Evolutionary conservation across 2,797 vertebrate species (phyloP).

Genomic region (Sebastes itinus): DNA sequence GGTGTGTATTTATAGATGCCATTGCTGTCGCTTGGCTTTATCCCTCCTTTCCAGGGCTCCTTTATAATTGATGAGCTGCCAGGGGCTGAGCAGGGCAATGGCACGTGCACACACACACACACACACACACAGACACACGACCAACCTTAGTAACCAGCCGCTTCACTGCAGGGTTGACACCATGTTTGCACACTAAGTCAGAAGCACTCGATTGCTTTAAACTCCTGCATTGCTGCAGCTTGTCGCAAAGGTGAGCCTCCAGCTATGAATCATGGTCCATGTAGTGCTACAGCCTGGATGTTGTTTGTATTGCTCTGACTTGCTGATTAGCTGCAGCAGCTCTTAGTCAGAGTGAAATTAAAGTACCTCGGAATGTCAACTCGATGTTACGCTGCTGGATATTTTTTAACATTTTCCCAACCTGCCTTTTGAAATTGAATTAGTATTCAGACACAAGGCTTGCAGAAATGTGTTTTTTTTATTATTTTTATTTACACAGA

Average conservation of each 20-base stretch:
- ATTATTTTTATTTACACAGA: conserved; percentile 20
- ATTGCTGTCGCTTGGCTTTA: conserved; percentile 62
- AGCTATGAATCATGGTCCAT: conserved; percentile 51
- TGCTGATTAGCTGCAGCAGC: conserved; percentile 23
- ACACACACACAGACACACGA: conserved; percentile 35
- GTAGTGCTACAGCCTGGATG: conserved; percentile 22
- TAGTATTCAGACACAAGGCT: conserved; percentile 16
- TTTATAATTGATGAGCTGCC: conserved; percentile 81
- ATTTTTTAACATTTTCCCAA: conserved; percentile 1
- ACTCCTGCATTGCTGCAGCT: conserved; percentile 15
- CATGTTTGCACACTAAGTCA: conserved; percentile 36
- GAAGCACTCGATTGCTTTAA: conserved; percentile 24
- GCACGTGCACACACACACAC: conserved; percentile 35
- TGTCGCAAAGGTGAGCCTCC: conserved; percentile 39
- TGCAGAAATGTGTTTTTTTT: background rate
- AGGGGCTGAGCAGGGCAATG: conserved; percentile 59
- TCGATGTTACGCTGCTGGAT: background rate
- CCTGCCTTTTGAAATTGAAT: conserved; percentile 22
- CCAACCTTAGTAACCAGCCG: conserved; percentile 53
- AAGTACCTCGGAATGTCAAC: conserved; percentile 18
- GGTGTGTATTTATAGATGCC: conserved; percentile 79
- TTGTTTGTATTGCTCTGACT: conserved; percentile 20
- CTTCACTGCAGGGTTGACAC: conserved; percentile 51
- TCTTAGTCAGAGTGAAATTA: conserved; percentile 20
- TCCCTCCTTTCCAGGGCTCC: conserved; percentile 54